Evolutionary conservation across 2,113 vertebrate species (phyloP).

Genomic region (Aspiorhynchus laticeps): DNA sequence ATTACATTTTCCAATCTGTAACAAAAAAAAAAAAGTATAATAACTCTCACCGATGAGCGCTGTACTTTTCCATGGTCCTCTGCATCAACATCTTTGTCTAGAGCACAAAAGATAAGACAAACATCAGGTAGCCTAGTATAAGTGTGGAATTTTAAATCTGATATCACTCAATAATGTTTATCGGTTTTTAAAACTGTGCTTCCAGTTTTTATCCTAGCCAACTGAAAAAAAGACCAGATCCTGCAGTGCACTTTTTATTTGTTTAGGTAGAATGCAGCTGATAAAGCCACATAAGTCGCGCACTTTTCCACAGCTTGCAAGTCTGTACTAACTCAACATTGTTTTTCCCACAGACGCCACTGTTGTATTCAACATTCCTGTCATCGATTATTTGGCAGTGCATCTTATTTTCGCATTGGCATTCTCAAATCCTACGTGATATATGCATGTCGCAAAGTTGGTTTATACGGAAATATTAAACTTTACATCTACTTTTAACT

Average conservation of each 20-base stretch:
- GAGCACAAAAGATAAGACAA: background rate
- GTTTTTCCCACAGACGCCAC: background rate
- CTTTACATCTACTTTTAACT: background rate
- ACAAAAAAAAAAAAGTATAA: background rate
- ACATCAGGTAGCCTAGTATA: background rate
- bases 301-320: background rate
- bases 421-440: background rate
- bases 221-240: background rate
- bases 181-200: background rate
- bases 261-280: background rate
- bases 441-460: background rate
- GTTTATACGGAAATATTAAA: background rate
- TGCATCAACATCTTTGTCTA: constrained; percentile 33
- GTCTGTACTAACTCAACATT: background rate
- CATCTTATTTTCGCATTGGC: background rate
- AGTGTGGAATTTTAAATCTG: no score
- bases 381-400: background rate
- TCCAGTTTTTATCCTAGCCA: background rate
- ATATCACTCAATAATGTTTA: background rate
- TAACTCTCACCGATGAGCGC: constrained; percentile 52
- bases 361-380: background rate
- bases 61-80: background rate
- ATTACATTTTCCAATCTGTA: background rate
- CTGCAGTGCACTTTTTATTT: background rate
- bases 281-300: background rate